A percentile compares a stretch with the other conserved stretches of the same genome.
Evolutionary conservation across 2,797 vertebrate genomes (phyloP).

Genomic region (Cryptoblepharus egeriae): DNA sequence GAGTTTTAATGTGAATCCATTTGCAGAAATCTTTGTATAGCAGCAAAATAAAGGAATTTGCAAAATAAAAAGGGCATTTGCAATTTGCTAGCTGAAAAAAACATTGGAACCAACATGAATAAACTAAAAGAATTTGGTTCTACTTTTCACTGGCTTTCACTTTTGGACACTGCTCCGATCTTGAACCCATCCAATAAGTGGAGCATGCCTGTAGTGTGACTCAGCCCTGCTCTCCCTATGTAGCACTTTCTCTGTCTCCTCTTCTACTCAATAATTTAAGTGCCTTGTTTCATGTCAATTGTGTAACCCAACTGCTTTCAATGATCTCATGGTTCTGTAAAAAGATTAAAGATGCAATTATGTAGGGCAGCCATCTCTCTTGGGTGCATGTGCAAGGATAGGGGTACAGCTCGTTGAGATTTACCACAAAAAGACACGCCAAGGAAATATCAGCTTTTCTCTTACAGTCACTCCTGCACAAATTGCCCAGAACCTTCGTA

Average conservation of each 20-base stretch:
- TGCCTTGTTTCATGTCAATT: not conserved
- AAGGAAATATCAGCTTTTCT: not conserved
- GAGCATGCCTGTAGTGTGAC: no score
- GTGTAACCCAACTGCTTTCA: not conserved
- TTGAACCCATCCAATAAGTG: no score
- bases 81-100: no score
- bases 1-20: no score
- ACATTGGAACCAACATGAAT: no score
- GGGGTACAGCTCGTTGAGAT: not conserved
- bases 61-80: no score
- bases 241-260: not conserved
- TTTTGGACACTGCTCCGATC: no score
- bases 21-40: no score
- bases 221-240: not conserved
- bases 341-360: not conserved
- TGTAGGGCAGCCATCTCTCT: not conserved
- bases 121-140: no score
- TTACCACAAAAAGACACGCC: not conserved
- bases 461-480: not conserved
- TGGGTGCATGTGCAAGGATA: not conserved
- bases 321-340: not conserved
- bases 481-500: not conserved
- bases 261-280: not conserved
- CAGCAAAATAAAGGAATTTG: no score
- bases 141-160: no score